Evolutionary conservation across 2,888 invertebrate species (phyloP), one percentile per base, ranked within the genome.

Genomic region (Scelioninae gen. 1): DNA sequence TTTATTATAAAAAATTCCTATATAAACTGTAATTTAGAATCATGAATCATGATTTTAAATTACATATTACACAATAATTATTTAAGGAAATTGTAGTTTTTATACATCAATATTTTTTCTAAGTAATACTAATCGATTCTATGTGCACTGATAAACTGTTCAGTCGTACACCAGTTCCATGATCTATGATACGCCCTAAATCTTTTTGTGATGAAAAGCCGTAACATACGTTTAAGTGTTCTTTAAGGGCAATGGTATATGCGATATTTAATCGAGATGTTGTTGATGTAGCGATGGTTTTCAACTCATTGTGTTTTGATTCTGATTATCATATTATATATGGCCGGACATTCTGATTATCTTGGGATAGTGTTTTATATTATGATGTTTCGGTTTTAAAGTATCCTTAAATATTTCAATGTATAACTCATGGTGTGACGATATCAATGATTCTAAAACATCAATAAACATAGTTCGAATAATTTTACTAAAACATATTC

Each of bases 361-460:
- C 1, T 13, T 1, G 6, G n/a, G 5, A 38, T 75, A 65, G 43
- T 75, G 56, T 8, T 47, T 47, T 47, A 74, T 65, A 13, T 72
- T 62, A 31, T 72, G 72, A 62, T 60, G 51, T 32, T 72, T 72
- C 13, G 72, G 72, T 40, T 72, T 72, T 10, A 15, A 47, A 62
- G 31, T 13, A 40, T 47, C 40, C 4, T 40, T 40, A 11, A 40
- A 40, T 40, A 40, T 4, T 4, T 8, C 11, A 11, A 11, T 40
- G 40, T 53, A 53, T 9, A 53, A 29, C 29, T 53, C n/a, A 31
- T 53, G 53, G 31, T 53, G 53, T 4, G 15, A 9, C 3, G 53
- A 13, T 29, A 53, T 53, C 9, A 8, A 8, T 29, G 53, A 58
- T 38, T 13, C 58, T 15, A 58, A 32, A n/a, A 13, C 9, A 5